Conservation (phyloP, 2,797 vertebrate genomes). For the Melanotaenia nigrans region DNA sequence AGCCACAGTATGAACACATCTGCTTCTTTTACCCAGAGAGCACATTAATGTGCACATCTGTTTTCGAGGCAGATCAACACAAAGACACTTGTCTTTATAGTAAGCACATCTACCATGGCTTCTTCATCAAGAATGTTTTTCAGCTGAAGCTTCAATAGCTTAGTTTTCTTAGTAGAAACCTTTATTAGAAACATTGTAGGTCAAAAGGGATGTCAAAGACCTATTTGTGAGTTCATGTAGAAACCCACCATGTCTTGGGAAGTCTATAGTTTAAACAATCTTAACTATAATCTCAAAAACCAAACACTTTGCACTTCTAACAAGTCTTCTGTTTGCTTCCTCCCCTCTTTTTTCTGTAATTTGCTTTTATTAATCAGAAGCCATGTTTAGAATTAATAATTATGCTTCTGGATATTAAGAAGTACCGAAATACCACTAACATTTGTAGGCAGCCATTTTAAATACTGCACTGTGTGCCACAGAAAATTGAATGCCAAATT, state of each 20-base stretch:
- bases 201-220: neutral
- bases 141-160: slow-evolving; percentile 55
- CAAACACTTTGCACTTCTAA: neutral
- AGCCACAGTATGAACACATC: slow-evolving; percentile 31
- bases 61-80: slow-evolving; percentile 7
- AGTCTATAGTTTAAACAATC: neutral
- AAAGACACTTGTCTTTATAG: slow-evolving; percentile 25
- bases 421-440: slow-evolving; percentile 6
- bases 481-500: slow-evolving; percentile 31
- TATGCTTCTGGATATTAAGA: neutral
- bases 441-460: slow-evolving; percentile 21
- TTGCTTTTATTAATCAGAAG: neutral
- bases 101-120: slow-evolving; percentile 16
- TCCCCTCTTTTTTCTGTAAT: neutral
- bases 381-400: neutral
- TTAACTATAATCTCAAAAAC: neutral
- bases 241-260: neutral
- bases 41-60: slow-evolving; percentile 32
- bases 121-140: slow-evolving; percentile 53
- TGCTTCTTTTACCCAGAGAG: slow-evolving; percentile 29
- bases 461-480: slow-evolving; percentile 7
- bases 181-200: neutral
- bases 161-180: slow-evolving; percentile 39
- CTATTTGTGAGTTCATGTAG: neutral
- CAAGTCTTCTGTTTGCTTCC: neutral